Evolutionary conservation across 2,888 invertebrate species (phyloP), one percentile per base, ranked within the genome.

Genomic region (Papilio protenor): DNA sequence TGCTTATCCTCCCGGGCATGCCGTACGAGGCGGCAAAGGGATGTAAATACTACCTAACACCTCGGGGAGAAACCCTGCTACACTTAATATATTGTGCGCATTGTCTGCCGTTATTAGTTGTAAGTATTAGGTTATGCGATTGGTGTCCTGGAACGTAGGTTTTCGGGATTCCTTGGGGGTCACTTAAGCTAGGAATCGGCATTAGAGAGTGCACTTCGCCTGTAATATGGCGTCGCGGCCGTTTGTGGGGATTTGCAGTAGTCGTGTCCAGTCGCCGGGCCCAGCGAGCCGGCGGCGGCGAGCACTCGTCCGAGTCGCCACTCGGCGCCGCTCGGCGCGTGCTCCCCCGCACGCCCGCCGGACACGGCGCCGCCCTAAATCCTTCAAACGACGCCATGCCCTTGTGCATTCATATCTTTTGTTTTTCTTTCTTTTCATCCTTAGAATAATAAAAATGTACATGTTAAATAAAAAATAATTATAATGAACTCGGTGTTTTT

Each of bases 1-100:
- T 59, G 73, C 77, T 70, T 70, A n/a, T 75, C 74, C 0, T 77
- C 77, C 77, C 73, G 77, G 10, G 77, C 74, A 70, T 40, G 77
- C 70, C 77, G 69, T 77, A 74, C 12, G 21, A 74, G 47, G 74
- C 69, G 74, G 70, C 73, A 57, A 18, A 70, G 74, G 77, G 77
- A 77, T 23, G n/a, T 23, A 12, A 23, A 21, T 27, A 66, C 16
- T 47, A 33, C 57, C 18, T 18, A 47, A 64, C 14, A 27, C 23
- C 21, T 4, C 4, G 21, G 23, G 61, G 16, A 55, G 33, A 73
- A 1, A 49, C 64, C 47, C 52, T 64, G 74, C 74, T 74, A 64
- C 0, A 21, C 27, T 40, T 47, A n/a, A 23, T 27, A 27, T n/a
- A 21, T 12, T 12, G 52, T 71, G 71, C 52, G 71, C 5, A 0